phyloP scores from a whole-genome alignment of 2,888 invertebrate genomes.

The Hoplodrina blanda region DNA sequence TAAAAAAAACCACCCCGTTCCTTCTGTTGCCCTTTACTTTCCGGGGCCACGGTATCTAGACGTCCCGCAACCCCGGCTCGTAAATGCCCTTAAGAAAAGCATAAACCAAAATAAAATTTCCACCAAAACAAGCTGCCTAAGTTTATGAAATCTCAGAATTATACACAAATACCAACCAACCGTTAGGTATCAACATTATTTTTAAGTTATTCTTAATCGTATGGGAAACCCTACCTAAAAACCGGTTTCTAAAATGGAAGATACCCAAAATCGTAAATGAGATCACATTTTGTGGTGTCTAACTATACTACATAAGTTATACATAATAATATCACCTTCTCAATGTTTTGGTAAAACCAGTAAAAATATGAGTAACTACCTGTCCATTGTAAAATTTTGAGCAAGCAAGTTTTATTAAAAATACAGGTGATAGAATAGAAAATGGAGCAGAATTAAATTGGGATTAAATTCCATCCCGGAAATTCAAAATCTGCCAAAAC shows the following conservation, averaged over 20 bases:
- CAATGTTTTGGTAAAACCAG: background rate
- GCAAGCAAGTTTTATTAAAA: background rate
- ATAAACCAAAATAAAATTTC: background rate
- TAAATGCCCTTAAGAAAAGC: too few relatives aligned
- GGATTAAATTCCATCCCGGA: background rate
- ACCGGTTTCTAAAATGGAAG: conserved; percentile 15
- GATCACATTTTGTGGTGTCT: background rate
- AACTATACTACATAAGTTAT: background rate
- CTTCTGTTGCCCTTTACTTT: too few relatives aligned
- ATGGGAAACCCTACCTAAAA: conserved; percentile 10
- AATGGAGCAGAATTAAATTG: background rate
- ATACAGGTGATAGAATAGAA: background rate
- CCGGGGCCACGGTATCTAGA: too few relatives aligned
- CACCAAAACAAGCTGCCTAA: background rate
- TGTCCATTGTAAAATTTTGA: too few relatives aligned
- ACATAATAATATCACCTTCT: background rate
- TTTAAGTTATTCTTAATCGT: background rate
- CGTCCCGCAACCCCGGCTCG: too few relatives aligned
- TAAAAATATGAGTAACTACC: background rate
- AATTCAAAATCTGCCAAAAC: too few relatives aligned
- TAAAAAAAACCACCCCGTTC: too few relatives aligned
- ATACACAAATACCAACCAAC: background rate
- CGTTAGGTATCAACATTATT: background rate
- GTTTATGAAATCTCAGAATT: background rate
- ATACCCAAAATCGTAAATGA: background rate